These are phyloP conservation scores for Indicator maculatus DNA, from an alignment of 2,113 vertebrate species.

Conservation along the genomic window DNA sequence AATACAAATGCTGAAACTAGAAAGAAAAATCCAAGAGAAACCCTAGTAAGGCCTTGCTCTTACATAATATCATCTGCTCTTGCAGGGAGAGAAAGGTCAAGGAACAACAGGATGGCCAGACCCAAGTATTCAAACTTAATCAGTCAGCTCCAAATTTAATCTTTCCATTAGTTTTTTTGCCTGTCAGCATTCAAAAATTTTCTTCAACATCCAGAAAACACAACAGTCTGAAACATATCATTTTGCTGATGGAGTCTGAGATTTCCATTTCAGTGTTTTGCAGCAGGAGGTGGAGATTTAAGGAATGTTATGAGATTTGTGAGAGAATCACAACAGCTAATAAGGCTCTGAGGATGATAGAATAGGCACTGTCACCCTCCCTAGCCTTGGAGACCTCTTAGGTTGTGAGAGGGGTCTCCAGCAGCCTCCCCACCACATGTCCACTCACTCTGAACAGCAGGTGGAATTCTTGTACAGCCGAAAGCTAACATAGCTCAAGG, in stretches of 20 bases:
- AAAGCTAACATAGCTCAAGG: accelerated
- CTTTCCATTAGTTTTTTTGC: neutral
- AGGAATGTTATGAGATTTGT: accelerated
- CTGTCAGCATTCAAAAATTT: neutral
- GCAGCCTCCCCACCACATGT: accelerated
- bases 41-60: neutral
- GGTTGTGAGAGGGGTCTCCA: neutral
- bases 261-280: neutral
- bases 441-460: neutral
- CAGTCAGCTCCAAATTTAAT: neutral
- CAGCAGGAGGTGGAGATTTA: neutral
- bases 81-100: neutral
- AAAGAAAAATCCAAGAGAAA: neutral
- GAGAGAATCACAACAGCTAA: neutral
- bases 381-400: neutral
- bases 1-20: neutral
- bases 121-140: neutral
- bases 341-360: neutral
- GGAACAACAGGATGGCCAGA: neutral
- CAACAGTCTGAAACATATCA: neutral
- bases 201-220: neutral
- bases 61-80: neutral
- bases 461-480: neutral
- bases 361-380: accelerated
- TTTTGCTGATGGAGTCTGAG: neutral